Conservation (phyloP, 30 jellyfish, hydroid and myxozoan species). For the Hydractinia echinata region DNA sequence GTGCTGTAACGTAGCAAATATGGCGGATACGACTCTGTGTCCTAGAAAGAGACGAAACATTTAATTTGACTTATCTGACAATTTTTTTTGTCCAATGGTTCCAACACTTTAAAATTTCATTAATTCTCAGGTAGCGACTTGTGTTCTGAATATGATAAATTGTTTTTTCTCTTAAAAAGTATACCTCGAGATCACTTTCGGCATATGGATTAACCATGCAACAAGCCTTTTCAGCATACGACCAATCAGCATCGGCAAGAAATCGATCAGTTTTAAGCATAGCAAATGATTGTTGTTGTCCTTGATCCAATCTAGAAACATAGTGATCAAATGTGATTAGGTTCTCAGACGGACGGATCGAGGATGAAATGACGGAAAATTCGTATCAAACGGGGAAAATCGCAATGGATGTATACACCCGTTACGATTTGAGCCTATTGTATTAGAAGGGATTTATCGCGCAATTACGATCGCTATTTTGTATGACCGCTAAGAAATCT, state of each 20-base stretch:
- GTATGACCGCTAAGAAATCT: too few species aligned
- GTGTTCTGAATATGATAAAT: too few species aligned
- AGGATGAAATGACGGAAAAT: too few species aligned
- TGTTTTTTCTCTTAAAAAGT: background rate
- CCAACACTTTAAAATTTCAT: too few species aligned
- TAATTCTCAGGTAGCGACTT: too few species aligned
- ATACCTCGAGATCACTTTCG: slow-evolving; percentile 20
- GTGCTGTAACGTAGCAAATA: slow-evolving; percentile 66
- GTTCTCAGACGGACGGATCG: too few species aligned
- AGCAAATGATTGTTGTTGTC: slow-evolving; percentile 66
- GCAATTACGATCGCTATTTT: too few species aligned
- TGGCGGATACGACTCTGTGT: slow-evolving; percentile 41
- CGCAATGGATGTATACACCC: too few species aligned
- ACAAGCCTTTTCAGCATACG: slow-evolving; percentile 69
- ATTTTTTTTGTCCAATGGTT: background rate
- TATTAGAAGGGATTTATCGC: too few species aligned
- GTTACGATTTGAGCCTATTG: too few species aligned
- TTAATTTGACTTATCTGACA: background rate
- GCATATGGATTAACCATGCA: slow-evolving; percentile 62
- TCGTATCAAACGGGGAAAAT: too few species aligned
- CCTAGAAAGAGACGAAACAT: slow-evolving; percentile 31
- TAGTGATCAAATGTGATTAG: background rate
- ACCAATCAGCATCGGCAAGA: slow-evolving; percentile 95
- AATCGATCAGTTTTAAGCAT: slow-evolving; percentile 85
- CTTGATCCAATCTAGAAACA: slow-evolving; percentile 39